Evolutionary conservation across 2,888 invertebrate species (phyloP).

Genomic region (Criorhina ranunculi): DNA sequence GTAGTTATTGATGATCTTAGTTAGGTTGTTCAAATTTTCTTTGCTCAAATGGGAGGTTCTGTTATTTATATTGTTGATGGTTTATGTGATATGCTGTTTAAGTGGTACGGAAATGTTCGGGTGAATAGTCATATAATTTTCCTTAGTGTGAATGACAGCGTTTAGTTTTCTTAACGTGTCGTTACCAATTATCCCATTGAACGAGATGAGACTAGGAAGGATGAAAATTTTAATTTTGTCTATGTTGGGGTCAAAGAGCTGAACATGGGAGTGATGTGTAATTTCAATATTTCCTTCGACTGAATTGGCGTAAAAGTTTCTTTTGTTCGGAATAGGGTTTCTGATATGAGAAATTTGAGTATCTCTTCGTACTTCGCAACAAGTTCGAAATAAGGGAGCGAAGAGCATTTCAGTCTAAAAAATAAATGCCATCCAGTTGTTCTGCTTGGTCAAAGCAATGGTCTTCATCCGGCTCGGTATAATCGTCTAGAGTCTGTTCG

Average conservation of each 20-base stretch:
- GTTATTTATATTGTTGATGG: conserved; percentile 25
- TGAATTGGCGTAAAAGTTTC: conserved; percentile 51
- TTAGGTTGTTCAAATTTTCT: conserved; percentile 15
- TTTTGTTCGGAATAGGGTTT: conserved; percentile 50
- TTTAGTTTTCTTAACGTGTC: conserved; percentile 24
- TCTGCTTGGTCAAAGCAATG: too few relatives aligned
- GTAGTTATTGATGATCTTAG: conserved; percentile 5
- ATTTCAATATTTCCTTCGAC: conserved; percentile 50
- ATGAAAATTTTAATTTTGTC: conserved; percentile 30
- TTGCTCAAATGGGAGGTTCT: conserved; percentile 41
- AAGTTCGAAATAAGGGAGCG: conserved; percentile 42
- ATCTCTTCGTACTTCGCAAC: conserved; percentile 20
- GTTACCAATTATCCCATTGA: conserved; percentile 32
- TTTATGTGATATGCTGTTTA: conserved; percentile 42
- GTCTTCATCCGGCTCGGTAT: too few relatives aligned
- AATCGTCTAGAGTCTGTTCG: too few relatives aligned
- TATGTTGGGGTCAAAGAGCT: conserved; percentile 29
- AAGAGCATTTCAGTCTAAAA: conserved; percentile 53
- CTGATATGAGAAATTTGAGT: conserved; percentile 33
- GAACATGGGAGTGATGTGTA: conserved; percentile 29
- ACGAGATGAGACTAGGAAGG: conserved; percentile 28
- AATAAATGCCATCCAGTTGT: too few relatives aligned
- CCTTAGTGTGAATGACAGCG: conserved; percentile 6
- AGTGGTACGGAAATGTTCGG: conserved; percentile 24
- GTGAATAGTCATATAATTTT: conserved; percentile 31